Percentiles rank a stretch among this genome's conserved stretches.
phyloP scores from a whole-genome alignment of 1,140 invertebrate genomes.

The Laupala kohalensis region DNA sequence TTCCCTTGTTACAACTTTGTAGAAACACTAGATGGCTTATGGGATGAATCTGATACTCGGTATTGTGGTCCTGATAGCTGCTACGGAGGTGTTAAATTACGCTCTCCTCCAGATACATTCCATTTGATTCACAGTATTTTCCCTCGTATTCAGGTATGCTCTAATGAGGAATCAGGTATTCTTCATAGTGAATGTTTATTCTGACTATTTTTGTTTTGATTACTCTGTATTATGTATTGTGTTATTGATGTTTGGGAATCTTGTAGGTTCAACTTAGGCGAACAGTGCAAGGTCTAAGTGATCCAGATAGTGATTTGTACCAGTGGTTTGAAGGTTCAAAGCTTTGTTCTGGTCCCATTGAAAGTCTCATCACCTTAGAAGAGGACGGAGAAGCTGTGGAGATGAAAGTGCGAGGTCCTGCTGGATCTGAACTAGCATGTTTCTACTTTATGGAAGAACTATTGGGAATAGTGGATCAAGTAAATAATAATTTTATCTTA shows the following conservation, averaged over 20 bases:
- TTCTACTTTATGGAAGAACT: slow-evolving; percentile 69
- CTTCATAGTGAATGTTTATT: too few relatives aligned
- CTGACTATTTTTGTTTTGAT: too few relatives aligned
- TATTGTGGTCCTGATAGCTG: slow-evolving; percentile 36
- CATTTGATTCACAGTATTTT: slow-evolving; percentile 53
- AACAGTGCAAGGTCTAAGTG: slow-evolving; percentile 36
- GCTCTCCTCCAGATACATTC: slow-evolving; percentile 38
- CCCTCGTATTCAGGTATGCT: slow-evolving; percentile 57
- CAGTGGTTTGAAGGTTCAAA: slow-evolving; percentile 74
- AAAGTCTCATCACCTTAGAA: slow-evolving; percentile 57
- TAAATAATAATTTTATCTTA: too few relatives aligned
- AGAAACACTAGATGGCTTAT: slow-evolving; percentile 57
- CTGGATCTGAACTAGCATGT: slow-evolving; percentile 38
- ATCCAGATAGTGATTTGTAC: slow-evolving; percentile 52
- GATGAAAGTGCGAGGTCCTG: slow-evolving; percentile 59
- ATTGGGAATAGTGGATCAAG: slow-evolving; percentile 51
- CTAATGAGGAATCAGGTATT: too few relatives aligned
- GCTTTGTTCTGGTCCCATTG: slow-evolving; percentile 53
- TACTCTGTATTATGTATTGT: too few relatives aligned
- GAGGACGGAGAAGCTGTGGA: slow-evolving; percentile 51
- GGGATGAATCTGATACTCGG: slow-evolving; percentile 48
- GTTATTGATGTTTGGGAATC: too few relatives aligned
- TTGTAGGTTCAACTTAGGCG: slow-evolving; percentile 50
- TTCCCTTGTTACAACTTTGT: slow-evolving; percentile 67
- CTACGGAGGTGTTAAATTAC: slow-evolving; percentile 55